phyloP scores from a whole-genome alignment of 64 coral and sea anemone species.

The Acropora yongei region DNA sequence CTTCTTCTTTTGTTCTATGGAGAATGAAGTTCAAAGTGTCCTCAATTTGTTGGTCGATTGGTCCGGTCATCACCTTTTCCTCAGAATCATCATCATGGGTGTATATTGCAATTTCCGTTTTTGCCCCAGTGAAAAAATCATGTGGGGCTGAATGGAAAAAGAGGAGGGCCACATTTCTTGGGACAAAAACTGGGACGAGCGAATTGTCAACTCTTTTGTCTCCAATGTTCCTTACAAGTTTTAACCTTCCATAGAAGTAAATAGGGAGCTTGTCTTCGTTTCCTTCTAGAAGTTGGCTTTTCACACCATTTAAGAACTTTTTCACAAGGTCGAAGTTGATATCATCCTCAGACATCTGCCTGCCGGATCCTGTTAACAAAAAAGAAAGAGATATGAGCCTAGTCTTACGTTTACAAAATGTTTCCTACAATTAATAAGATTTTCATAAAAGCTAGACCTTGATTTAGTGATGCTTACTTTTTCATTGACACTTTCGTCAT shows the following conservation, averaged over 20 bases:
- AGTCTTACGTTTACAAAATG: too few relatives aligned
- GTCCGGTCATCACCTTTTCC: constrained; percentile 35
- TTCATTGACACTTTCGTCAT: too few relatives aligned
- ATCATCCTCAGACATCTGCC: constrained; percentile 40
- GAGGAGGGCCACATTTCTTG: constrained; percentile 55
- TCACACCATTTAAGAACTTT: constrained; percentile 54
- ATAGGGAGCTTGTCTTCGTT: constrained; percentile 9
- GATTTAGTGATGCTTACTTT: too few relatives aligned
- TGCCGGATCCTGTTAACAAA: constrained; percentile 30
- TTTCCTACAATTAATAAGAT: too few relatives aligned
- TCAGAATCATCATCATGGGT: constrained; percentile 35
- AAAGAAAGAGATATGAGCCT: too few relatives aligned
- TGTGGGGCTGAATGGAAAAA: constrained; percentile 57
- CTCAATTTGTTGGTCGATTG: constrained; percentile 55
- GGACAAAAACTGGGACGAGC: constrained; percentile 2
- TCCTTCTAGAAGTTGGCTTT: constrained; percentile 50
- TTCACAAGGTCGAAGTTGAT: constrained; percentile 56
- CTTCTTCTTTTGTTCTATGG: constrained; percentile 45
- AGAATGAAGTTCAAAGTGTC: constrained; percentile 35
- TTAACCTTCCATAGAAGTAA: constrained; percentile 35
- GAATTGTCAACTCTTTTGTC: constrained; percentile 25
- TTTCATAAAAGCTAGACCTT: too few relatives aligned
- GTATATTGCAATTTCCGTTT: constrained; percentile 73
- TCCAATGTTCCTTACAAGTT: constrained; percentile 31
- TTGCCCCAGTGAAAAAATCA: constrained; percentile 69